phyloP scores from a whole-genome alignment of 1,140 invertebrate species.

The Drosophila pallidifrons region DNA sequence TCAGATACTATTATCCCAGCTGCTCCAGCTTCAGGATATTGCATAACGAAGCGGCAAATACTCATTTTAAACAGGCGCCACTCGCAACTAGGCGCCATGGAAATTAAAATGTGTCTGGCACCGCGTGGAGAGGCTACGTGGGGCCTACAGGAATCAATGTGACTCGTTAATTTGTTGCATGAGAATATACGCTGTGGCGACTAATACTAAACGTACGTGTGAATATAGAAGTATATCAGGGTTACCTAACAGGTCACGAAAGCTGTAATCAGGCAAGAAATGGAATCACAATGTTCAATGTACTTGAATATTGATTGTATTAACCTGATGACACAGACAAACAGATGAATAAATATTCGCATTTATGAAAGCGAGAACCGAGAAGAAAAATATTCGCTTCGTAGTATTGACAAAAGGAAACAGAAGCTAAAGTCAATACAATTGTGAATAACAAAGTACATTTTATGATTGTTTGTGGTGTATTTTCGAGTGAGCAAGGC shows the following conservation, averaged over 20 bases:
- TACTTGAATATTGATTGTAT: not conserved
- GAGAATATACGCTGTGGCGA: not conserved
- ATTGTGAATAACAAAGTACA: not conserved
- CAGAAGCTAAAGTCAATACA: not conserved
- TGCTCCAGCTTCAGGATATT: conserved; percentile 26
- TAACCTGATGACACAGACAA: not conserved
- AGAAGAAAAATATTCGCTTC: not conserved
- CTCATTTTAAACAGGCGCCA: conserved; percentile 39
- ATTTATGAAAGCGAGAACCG: not conserved
- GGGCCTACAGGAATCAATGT: conserved; percentile 31
- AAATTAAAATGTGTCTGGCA: conserved; percentile 37
- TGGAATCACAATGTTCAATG: not conserved
- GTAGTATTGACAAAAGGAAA: not conserved
- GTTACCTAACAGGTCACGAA: not conserved
- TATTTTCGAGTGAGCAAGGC: too few relatives aligned
- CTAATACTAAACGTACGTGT: not conserved
- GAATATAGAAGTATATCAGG: not conserved
- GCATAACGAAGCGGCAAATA: conserved; percentile 23
- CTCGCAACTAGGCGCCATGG: conserved; percentile 32
- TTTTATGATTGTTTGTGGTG: too few relatives aligned
- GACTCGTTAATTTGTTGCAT: conserved; percentile 4
- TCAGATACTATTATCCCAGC: conserved; percentile 24
- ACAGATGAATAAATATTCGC: not conserved
- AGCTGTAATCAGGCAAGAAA: not conserved
- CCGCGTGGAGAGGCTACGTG: conserved; percentile 27